These are phyloP conservation scores for Tiphia femorata DNA, from an alignment of 2,888 invertebrate species.

Conservation along the genomic window DNA sequence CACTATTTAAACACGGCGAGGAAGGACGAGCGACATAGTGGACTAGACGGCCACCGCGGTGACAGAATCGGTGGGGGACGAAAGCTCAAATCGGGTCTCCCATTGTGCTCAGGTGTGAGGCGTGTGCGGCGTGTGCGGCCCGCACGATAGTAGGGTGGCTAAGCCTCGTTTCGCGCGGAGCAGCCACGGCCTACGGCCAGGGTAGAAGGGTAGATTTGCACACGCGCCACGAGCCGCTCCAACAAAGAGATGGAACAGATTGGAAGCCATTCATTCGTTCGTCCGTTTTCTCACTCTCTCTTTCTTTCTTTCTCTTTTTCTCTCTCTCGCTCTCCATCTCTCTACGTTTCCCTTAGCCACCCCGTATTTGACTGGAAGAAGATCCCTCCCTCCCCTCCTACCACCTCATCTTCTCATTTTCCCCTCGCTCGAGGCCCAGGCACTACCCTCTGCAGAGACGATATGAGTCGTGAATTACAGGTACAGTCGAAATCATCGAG, in stretches of 20 bases:
- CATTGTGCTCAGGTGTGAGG: slow-evolving; percentile 69
- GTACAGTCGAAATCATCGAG: no score
- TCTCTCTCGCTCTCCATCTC: slow-evolving; percentile 43
- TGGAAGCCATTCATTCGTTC: slow-evolving; percentile 50
- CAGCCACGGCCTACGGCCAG: no score
- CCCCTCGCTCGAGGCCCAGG: no score
- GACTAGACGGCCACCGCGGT: no score
- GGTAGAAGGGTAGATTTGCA: slow-evolving; percentile 62
- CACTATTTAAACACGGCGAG: slow-evolving; percentile 53
- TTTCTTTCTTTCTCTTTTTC: slow-evolving; percentile 30
- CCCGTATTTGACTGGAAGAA: slow-evolving; percentile 47
- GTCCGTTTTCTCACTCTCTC: slow-evolving; percentile 44
- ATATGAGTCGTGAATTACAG: no score
- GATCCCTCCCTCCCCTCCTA: no score
- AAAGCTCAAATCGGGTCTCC: slow-evolving; percentile 60
- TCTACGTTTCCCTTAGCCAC: no score
- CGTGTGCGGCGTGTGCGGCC: slow-evolving; percentile 55
- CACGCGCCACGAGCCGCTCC: slow-evolving; percentile 66
- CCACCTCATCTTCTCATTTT: no score
- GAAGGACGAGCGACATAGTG: no score
- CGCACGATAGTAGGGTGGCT: slow-evolving; percentile 14
- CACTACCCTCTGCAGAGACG: no score
- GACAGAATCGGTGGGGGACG: slow-evolving; percentile 10
- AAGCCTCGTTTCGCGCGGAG: no score
- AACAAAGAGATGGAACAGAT: slow-evolving; percentile 67